These are phyloP conservation scores for Lymantria dispar DNA, from an alignment of 2,888 invertebrate species.

Conservation along the genomic window DNA sequence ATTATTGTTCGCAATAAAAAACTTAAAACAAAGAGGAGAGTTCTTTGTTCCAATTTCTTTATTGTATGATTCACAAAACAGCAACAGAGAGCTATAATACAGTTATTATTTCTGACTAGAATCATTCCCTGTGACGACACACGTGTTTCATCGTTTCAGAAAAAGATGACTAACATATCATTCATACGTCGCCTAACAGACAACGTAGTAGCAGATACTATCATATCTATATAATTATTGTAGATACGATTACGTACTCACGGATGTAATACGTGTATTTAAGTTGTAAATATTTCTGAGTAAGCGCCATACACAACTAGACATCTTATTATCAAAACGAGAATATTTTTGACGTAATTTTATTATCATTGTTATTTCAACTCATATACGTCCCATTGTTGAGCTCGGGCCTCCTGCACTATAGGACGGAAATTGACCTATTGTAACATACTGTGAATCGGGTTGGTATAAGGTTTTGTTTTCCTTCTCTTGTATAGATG, in stretches of 20 bases:
- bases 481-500: too few relatives aligned
- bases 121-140: slow-evolving; percentile 40
- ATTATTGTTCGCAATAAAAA: background rate
- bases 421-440: too few relatives aligned
- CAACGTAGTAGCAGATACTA: slow-evolving; percentile 17
- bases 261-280: slow-evolving; percentile 2
- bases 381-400: too few relatives aligned
- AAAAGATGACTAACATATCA: slow-evolving; percentile 61
- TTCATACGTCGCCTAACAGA: slow-evolving; percentile 50
- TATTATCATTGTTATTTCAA: too few relatives aligned
- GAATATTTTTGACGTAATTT: too few relatives aligned
- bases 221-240: slow-evolving; percentile 9
- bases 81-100: slow-evolving; percentile 21
- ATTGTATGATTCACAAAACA: slow-evolving; percentile 24
- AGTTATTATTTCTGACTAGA: slow-evolving; percentile 35
- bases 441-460: too few relatives aligned
- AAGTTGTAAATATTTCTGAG: slow-evolving; percentile 12
- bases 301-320: slow-evolving; percentile 4
- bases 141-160: slow-evolving; percentile 64
- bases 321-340: too few relatives aligned
- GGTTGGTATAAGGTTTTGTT: too few relatives aligned
- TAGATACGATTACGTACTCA: background rate
- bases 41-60: slow-evolving; percentile 25
- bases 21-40: background rate
- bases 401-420: too few relatives aligned